A percentile compares a stretch with the other conserved stretches of the same genome.
These are phyloP conservation scores for Patiria miniata DNA, from an alignment of 35 echinoderm and acorn worm species.

Conservation along the genomic window DNA sequence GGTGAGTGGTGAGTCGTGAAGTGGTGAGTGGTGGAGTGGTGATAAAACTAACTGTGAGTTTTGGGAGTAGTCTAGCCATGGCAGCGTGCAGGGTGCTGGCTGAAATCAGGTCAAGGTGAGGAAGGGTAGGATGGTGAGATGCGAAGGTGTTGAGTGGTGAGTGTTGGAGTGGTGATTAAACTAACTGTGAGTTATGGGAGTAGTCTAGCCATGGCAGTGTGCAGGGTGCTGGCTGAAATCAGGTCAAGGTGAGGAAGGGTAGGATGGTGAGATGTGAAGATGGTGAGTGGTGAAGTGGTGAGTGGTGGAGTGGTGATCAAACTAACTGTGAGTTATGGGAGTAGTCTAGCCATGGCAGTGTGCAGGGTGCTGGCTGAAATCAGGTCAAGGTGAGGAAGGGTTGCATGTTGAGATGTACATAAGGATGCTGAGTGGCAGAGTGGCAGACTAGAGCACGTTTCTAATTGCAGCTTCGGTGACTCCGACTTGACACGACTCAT, in stretches of 20 bases:
- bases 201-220: conserved; percentile 71
- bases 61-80: too few species aligned
- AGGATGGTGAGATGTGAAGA: neutral
- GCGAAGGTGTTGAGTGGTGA: too few species aligned
- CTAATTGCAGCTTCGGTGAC: too few species aligned
- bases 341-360: conserved; percentile 67
- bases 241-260: conserved; percentile 56
- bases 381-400: conserved; percentile 56
- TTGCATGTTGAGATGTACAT: neutral
- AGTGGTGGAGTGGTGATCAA: conserved; percentile 26
- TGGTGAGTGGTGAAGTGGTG: neutral
- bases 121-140: too few species aligned
- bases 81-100: too few species aligned
- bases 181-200: conserved; percentile 60
- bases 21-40: neutral
- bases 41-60: neutral
- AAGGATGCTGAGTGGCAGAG: too few species aligned
- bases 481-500: too few species aligned
- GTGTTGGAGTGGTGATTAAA: too few species aligned
- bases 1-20: too few species aligned
- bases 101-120: too few species aligned
- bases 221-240: conserved; percentile 75
- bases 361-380: conserved; percentile 78
- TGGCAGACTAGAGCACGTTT: too few species aligned
- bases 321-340: conserved; percentile 57